Evolutionary conservation across 2,797 vertebrate genomes (phyloP).

Genomic region (Gymnocypris eckloni): DNA sequence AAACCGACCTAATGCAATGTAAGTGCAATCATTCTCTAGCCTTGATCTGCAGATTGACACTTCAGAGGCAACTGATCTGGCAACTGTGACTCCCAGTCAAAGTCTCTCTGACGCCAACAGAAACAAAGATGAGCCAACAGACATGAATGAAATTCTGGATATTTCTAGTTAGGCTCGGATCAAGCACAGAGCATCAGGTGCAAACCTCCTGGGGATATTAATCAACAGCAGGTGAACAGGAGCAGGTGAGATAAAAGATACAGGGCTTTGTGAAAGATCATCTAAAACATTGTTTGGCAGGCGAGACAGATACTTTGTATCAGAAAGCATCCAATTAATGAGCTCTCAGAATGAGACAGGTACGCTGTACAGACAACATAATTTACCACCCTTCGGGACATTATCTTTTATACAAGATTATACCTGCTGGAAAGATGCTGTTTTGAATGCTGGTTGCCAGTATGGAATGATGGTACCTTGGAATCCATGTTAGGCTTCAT

Average conservation of each 20-base stretch:
- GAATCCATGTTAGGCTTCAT: not conserved
- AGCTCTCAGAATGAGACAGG: constrained; percentile 21
- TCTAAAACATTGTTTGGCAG: constrained; percentile 36
- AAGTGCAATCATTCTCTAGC: constrained; percentile 47
- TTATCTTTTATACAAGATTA: constrained; percentile 14
- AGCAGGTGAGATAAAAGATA: constrained; percentile 22
- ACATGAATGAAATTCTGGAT: constrained; percentile 28
- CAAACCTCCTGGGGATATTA: constrained; percentile 41
- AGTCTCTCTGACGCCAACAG: constrained; percentile 11
- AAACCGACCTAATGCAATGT: constrained; percentile 46
- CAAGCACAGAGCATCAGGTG: constrained; percentile 44
- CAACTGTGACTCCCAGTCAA: constrained; percentile 11
- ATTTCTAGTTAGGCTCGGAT: constrained; percentile 41
- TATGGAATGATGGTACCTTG: not conserved
- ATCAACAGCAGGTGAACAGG: constrained; percentile 37
- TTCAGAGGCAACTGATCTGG: constrained; percentile 36
- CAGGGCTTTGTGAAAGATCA: constrained; percentile 7
- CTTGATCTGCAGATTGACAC: constrained; percentile 45
- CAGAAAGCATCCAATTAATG: constrained; percentile 29
- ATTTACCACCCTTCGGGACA: constrained; percentile 11
- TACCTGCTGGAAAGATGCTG: not conserved
- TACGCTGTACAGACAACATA: not conserved
- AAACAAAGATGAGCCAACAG: constrained; percentile 39
- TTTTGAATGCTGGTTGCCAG: not conserved
- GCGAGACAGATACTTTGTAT: constrained; percentile 17